Percentiles rank a stretch among this genome's conserved stretches.
phyloP scores from a whole-genome alignment of 2,888 invertebrate genomes.

The Heliconius hortense region DNA sequence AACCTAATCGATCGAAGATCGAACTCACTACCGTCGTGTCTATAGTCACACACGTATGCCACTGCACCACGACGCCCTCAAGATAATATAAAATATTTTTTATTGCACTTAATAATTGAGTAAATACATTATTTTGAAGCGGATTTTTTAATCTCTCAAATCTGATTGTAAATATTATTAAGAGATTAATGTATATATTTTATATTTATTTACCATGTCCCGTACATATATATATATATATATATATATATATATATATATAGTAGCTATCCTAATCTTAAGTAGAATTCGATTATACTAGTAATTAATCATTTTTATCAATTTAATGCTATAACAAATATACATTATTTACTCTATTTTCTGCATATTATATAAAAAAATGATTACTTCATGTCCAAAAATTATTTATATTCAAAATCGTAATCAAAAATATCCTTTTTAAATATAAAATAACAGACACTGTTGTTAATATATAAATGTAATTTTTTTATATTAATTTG shows the following conservation, averaged over 20 bases:
- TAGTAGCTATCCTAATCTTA: not conserved
- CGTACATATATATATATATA: no score
- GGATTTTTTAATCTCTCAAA: not conserved
- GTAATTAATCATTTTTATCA: slow-evolving; percentile 10
- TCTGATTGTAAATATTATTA: not conserved
- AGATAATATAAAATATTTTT: not conserved
- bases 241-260: no score
- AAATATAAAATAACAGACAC: no score
- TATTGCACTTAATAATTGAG: not conserved
- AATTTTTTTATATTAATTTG: no score
- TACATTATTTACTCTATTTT: not conserved
- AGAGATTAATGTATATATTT: not conserved
- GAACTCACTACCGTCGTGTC: no score
- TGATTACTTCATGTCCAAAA: no score
- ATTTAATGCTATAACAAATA: not conserved
- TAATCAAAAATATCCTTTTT: no score
- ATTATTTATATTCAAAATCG: no score
- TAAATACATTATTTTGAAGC: not conserved
- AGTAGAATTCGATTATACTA: not conserved
- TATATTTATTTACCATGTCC: no score
- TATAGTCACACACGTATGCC: not conserved
- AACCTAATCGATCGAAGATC: no score
- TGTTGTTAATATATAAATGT: no score
- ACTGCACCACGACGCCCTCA: not conserved
- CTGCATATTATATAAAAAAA: no score